Evolutionary conservation across 1,140 invertebrate species (phyloP).

Genomic region (Drosophila pallidifrons): DNA sequence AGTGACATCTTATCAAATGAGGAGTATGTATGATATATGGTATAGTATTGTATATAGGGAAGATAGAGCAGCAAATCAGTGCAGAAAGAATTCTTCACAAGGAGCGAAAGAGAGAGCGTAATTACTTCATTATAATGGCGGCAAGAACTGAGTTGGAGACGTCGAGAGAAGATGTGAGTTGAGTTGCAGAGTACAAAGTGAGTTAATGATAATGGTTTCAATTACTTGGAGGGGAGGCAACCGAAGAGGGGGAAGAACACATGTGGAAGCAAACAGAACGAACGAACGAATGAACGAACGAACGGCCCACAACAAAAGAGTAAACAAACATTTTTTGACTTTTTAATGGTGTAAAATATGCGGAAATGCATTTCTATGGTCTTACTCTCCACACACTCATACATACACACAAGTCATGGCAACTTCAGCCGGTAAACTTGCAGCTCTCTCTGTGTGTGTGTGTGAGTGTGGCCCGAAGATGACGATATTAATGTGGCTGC

Average conservation of each 20-base stretch:
- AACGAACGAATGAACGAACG: conserved; percentile 11
- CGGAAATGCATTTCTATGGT: conserved; percentile 84
- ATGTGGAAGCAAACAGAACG: conserved; percentile 14
- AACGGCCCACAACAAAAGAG: conserved; percentile 73
- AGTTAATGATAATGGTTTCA: conserved; percentile 82
- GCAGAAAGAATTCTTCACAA: conserved; percentile 69
- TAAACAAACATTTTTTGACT: conserved; percentile 82
- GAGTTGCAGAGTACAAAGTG: conserved; percentile 45
- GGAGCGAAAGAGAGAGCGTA: conserved; percentile 43
- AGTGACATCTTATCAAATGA: conserved; percentile 63
- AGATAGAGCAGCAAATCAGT: conserved; percentile 48
- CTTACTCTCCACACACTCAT: conserved; percentile 61
- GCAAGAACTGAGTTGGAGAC: conserved; percentile 58
- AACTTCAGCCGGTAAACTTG: conserved; percentile 72
- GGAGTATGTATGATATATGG: too few relatives aligned
- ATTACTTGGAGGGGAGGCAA: conserved; percentile 52
- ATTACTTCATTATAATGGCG: conserved; percentile 82
- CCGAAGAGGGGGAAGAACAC: neutral
- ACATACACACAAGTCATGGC: conserved; percentile 69
- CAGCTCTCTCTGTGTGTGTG: conserved; percentile 26
- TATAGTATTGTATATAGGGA: too few relatives aligned
- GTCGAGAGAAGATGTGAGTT: conserved; percentile 28
- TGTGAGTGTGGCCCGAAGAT: conserved; percentile 64
- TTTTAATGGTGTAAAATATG: conserved; percentile 84
- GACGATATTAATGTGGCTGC: conserved; percentile 82